Percentiles rank a stretch among this genome's conserved stretches.
These are phyloP conservation scores for Aethes cnicana DNA, from an alignment of 2,888 invertebrate genomes.

Conservation along the genomic window DNA sequence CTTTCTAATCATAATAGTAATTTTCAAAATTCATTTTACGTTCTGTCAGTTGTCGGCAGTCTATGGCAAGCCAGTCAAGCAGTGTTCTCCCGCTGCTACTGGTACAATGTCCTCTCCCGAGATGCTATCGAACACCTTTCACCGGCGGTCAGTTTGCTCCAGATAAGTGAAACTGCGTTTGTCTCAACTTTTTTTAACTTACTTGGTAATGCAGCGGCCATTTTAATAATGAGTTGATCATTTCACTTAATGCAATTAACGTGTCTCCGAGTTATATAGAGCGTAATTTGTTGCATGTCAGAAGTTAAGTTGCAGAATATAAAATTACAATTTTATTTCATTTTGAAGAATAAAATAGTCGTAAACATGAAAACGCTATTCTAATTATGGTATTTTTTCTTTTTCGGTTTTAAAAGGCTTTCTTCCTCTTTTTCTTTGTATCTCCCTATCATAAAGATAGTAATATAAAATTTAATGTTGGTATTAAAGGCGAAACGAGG, in stretches of 20 bases:
- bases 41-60: no score
- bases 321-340: slow-evolving; percentile 7
- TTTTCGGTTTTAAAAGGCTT: no score
- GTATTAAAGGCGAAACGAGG: no score
- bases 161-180: slow-evolving; percentile 43
- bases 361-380: no score
- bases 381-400: no score
- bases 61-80: no score
- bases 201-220: slow-evolving; percentile 36
- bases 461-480: no score
- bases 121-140: slow-evolving; percentile 43
- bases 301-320: slow-evolving; percentile 7
- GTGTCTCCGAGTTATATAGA: slow-evolving; percentile 15
- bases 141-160: slow-evolving; percentile 43
- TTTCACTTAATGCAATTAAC: slow-evolving; percentile 29
- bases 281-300: slow-evolving; percentile 25
- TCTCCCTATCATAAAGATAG: no score
- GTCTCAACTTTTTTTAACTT: slow-evolving; percentile 39
- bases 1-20: no score
- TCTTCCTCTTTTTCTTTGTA: no score
- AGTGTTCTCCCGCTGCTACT: slow-evolving; percentile 10
- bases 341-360: slow-evolving; percentile 12
- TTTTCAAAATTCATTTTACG: no score
- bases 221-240: slow-evolving; percentile 29
- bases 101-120: slow-evolving; percentile 19